Percentiles rank a stretch among this genome's conserved stretches.
Conservation (phyloP, 2,797 vertebrate species). For the Premnoplex brunnescens region DNA sequence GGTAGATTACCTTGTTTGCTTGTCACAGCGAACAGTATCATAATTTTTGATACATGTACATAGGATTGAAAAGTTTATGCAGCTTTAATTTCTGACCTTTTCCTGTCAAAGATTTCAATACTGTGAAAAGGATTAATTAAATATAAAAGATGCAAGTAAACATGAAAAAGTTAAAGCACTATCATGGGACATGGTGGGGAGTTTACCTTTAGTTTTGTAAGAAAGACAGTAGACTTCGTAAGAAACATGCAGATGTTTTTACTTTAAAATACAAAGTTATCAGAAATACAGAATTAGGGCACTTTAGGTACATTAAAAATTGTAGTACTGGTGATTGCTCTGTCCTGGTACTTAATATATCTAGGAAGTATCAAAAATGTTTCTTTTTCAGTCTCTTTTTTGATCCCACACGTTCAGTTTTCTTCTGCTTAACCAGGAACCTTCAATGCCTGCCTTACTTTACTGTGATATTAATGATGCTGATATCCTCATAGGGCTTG, state of each 20-base stretch:
- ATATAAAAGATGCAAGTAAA: neutral
- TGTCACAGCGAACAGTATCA: neutral
- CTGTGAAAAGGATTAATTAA: neutral
- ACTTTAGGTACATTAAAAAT: slow-evolving; percentile 51
- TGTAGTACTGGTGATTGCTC: neutral
- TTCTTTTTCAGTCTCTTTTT: neutral
- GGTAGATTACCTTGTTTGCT: neutral
- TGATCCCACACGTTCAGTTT: accelerated
- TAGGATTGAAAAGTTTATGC: neutral
- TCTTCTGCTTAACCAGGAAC: neutral
- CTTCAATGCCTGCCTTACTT: slow-evolving; percentile 78
- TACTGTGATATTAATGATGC: slow-evolving; percentile 97
- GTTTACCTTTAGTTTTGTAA: neutral
- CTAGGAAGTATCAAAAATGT: neutral
- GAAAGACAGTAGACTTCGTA: neutral
- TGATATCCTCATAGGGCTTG: slow-evolving; percentile 98
- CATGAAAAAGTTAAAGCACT: neutral
- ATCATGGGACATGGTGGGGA: accelerated
- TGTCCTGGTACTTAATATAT: neutral
- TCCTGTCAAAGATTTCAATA: neutral
- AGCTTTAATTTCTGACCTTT: neutral
- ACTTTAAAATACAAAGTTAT: slow-evolving; percentile 57
- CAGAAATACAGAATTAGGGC: slow-evolving; percentile 58
- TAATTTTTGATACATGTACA: neutral
- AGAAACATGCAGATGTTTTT: slow-evolving; percentile 37